A percentile compares a stretch with the other conserved stretches of the same genome.
Conservation (phyloP, 2,888 invertebrate species). For the Drosophila buzzatii region DNA sequence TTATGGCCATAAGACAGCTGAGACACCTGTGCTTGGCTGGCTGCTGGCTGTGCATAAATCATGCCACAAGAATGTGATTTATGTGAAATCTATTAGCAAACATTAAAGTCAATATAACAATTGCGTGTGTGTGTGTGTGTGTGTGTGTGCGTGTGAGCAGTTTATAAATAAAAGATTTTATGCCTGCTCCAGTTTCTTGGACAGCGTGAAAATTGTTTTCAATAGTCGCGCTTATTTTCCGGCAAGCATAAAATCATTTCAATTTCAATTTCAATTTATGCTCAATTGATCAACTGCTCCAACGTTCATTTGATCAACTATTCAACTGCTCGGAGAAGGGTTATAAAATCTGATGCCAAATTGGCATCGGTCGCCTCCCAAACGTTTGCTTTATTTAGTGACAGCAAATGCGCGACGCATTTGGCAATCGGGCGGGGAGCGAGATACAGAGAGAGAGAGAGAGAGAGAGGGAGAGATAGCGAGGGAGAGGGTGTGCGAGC, state of each 20-base stretch:
- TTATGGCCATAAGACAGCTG: conserved; percentile 17
- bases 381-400: conserved; percentile 42
- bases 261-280: conserved; percentile 35
- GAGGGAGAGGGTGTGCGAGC: background rate
- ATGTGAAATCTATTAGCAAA: conserved; percentile 74
- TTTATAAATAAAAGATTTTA: conserved; percentile 72
- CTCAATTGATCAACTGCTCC: conserved; percentile 16
- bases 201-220: conserved; percentile 55
- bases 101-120: conserved; percentile 69
- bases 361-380: conserved; percentile 41
- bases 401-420: conserved; percentile 37
- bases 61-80: conserved; percentile 67
- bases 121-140: conserved; percentile 38
- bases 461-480: background rate
- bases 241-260: conserved; percentile 14
- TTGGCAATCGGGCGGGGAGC: conserved; percentile 53
- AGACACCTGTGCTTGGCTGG: conserved; percentile 45
- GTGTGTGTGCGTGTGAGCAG: conserved; percentile 29
- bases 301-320: conserved; percentile 9
- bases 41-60: conserved; percentile 63
- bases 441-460: too few relatives aligned
- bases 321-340: conserved; percentile 41
- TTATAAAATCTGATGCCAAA: conserved; percentile 57
- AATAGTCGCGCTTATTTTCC: conserved; percentile 49
- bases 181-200: conserved; percentile 55